A percentile compares a stretch with the other conserved stretches of the same genome.
phyloP scores from a whole-genome alignment of 2,797 vertebrate species.

The Allobates femoralis region DNA sequence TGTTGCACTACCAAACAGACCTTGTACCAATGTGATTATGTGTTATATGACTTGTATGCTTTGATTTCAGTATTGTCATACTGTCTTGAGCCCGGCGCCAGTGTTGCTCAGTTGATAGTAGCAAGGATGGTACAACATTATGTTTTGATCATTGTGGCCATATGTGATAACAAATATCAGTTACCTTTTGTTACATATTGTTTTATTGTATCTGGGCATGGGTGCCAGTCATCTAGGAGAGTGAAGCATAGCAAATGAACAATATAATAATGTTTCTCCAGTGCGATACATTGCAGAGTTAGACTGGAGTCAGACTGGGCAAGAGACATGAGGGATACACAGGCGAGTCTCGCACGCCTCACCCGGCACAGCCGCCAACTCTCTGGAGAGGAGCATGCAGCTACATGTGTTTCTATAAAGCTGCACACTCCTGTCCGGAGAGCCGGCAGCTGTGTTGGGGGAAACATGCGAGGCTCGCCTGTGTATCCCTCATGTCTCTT shows the following conservation, averaged over 20 bases:
- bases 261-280: background rate
- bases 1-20: background rate
- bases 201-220: background rate
- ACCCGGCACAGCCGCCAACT: too few relatives aligned
- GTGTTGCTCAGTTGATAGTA: background rate
- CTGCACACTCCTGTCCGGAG: too few relatives aligned
- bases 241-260: too few relatives aligned
- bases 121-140: background rate
- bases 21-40: background rate
- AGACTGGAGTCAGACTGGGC: too few relatives aligned
- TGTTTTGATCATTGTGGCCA: background rate
- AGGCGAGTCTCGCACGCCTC: too few relatives aligned
- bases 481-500: too few relatives aligned
- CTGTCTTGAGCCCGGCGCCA: background rate
- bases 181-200: background rate
- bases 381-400: too few relatives aligned
- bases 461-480: too few relatives aligned
- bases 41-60: background rate
- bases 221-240: background rate
- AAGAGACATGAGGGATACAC: too few relatives aligned
- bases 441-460: too few relatives aligned
- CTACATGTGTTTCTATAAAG: too few relatives aligned
- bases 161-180: background rate
- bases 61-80: background rate
- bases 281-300: too few relatives aligned